Evolutionary conservation across 2,797 vertebrate genomes (phyloP).

Genomic region (Poeciliopsis gracilis): DNA sequence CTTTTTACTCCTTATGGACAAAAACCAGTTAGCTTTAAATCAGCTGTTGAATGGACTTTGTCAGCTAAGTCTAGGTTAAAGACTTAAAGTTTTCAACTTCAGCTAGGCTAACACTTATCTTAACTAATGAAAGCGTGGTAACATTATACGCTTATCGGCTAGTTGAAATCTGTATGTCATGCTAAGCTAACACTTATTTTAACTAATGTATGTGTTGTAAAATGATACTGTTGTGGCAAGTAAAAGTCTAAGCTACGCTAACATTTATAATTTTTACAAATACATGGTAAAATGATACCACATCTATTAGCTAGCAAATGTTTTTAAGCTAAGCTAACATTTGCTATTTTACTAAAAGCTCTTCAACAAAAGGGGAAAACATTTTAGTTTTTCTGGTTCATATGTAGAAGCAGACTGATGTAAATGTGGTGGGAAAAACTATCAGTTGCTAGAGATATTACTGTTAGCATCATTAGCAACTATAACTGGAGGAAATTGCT

Average conservation of each 20-base stretch:
- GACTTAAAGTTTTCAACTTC: neutral
- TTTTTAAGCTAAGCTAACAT: conserved; percentile 1
- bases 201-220: too few species aligned
- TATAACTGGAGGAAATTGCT: neutral
- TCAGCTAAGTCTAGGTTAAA: neutral
- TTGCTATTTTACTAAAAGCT: neutral
- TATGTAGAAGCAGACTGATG: neutral
- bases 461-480: neutral
- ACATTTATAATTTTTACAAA: too few species aligned
- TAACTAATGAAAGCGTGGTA: too few species aligned
- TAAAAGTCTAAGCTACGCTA: too few species aligned
- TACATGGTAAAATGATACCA: too few species aligned
- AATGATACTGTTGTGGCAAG: too few species aligned
- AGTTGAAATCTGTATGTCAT: too few species aligned
- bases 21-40: too few species aligned
- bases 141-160: too few species aligned
- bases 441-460: neutral
- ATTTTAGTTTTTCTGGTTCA: neutral
- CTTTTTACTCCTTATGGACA: neutral
- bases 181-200: neutral
- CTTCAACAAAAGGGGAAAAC: neutral
- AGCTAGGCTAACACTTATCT: neutral
- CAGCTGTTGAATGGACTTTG: neutral
- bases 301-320: too few species aligned
- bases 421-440: neutral